Evolutionary conservation across 2,888 invertebrate species (phyloP), one percentile per base, ranked within the genome.

Genomic region (Epirrhoe tristata): DNA sequence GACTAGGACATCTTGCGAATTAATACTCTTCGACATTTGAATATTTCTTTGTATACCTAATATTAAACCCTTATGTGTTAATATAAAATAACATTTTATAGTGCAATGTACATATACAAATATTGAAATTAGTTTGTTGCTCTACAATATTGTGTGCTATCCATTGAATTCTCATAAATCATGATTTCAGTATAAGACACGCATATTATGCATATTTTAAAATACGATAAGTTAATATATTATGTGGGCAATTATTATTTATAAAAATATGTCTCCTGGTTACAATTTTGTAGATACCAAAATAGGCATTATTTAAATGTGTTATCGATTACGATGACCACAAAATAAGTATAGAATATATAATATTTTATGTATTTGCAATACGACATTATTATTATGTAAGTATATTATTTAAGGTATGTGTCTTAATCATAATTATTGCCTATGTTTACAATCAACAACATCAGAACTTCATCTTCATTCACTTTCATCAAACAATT

Each of bases 181-280:
- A 54, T 58, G 61, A 66, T 63, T 67, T 62, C 55, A 58, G 61
- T 61, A 46, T 71, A 63, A 69, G 65, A 58, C 16, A 48, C 16
- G 39, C 69, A 63, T 61, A 65, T 36, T 58, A 58, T 73, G 61
- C 56, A 63, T 58, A 67, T 58, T 58, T 57, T 68, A 34, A 63
- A 59, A 48, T 71, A 74, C 58, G 8, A 66, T 68, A 66, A 74
- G 65, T 67, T 68, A 76, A 81, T 79, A 80, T 67, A n/a, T n/a
- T n/a, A 87, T 91, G 93, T 93, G 93, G 93, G 93, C 93, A 93
- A 93, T 91, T 81, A 86, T 85, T 82, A 81, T 82, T 87, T 86
- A 81, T 76, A 52, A 83, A 93, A 93, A 93, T 93, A 93, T 93
- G 93, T 93, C 93, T 93, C 93, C 93, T 92, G 82, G 81, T 81